Evolutionary conservation across 2,888 invertebrate species (phyloP), one percentile per base, ranked within the genome.

Genomic region (Megalurothrips usitatus): DNA sequence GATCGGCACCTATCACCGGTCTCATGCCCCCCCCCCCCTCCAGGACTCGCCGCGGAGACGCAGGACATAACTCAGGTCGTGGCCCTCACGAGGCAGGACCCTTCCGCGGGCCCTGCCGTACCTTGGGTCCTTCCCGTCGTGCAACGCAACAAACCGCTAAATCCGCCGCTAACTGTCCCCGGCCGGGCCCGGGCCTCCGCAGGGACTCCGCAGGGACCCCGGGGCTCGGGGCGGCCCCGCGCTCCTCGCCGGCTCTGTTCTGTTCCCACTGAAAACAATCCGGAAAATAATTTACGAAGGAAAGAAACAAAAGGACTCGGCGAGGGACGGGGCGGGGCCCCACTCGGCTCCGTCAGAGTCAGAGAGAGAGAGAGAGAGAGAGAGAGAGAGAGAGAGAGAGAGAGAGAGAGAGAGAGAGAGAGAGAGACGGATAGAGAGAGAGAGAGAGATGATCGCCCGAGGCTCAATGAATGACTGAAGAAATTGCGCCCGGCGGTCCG

Each of bases 211-310:
- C 52, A n/a, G n/a, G 34, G 34, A 43, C 34, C n/a, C n/a, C n/a
- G n/a, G n/a, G 34, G 34, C 3, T 43, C 34, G 34, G 34, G 34
- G 6, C 34, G 34, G 34, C 34, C 34, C 34, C 34, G 34, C 34
- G 3, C 3, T 2, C 34, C 34, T 6, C 34, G 34, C 34, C 3
- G 3, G 34, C 34, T n/a, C 34, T 43, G 34, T 6, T 43, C 23
- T 23, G 68, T 75, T 75, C 68, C 68, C 68, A 75, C 68, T 75
- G 26, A 26, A 75, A 75, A 75, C 68, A 75, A 75, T 75, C 68
- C 26, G 11, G 68, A 75, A 75, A 75, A 75, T 75, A 75, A 75
- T 75, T 75, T 75, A 75, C 68, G 23, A 75, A 75, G 68, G 23
- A 75, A 26, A 75, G 68, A 75, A 75, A 75, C 68, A 75, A 75